Evolutionary conservation across 2,113 vertebrate species (phyloP).

Genomic region (Climacteris rufus): DNA sequence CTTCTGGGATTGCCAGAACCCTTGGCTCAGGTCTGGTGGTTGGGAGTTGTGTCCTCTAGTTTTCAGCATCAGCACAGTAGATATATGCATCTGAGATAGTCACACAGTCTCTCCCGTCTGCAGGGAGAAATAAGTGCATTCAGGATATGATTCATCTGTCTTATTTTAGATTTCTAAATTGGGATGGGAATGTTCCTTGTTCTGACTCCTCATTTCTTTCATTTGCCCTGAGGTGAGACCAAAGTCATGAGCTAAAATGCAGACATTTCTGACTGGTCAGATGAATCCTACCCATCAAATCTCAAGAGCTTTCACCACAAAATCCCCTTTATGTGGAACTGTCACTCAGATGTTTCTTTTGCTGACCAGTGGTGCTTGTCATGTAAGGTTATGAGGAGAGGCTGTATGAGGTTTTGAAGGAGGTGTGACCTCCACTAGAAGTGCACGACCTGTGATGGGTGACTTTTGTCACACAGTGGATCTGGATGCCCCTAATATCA

Average conservation of each 20-base stretch:
- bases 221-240: neutral
- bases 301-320: neutral
- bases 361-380: neutral
- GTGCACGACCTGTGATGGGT: neutral
- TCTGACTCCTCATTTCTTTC: conserved; percentile 17
- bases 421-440: neutral
- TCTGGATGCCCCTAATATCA: neutral
- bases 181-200: neutral
- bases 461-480: neutral
- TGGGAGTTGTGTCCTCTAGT: neutral
- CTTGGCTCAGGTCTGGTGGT: neutral
- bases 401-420: neutral
- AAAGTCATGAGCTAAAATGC: neutral
- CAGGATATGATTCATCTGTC: conserved; percentile 34
- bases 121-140: conserved; percentile 6
- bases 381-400: neutral
- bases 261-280: neutral
- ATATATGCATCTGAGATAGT: neutral
- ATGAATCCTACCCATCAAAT: neutral
- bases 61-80: neutral
- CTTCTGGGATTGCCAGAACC: neutral
- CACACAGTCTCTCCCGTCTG: neutral
- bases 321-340: neutral
- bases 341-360: neutral
- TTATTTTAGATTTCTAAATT: conserved; percentile 48